Evolutionary conservation across 2,797 vertebrate genomes (phyloP).

Genomic region (Myoxocephalus aenaeus): DNA sequence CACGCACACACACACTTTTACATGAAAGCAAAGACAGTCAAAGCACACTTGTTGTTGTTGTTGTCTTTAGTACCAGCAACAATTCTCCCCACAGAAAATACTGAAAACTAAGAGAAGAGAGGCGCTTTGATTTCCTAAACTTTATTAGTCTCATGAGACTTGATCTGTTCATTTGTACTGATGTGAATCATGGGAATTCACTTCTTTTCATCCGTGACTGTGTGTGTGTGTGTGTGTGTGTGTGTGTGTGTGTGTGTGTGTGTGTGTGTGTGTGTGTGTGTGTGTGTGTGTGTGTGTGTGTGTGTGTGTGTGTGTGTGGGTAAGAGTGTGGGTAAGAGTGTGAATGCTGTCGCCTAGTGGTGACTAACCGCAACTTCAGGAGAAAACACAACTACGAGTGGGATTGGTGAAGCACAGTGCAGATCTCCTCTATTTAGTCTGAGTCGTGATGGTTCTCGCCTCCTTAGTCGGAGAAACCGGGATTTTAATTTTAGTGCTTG

Average conservation of each 20-base stretch:
- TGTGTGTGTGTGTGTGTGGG: too few relatives aligned
- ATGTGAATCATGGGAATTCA: slow-evolving; percentile 66
- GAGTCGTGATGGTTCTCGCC: not conserved
- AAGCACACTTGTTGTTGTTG: slow-evolving; percentile 2
- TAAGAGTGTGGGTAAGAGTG: not conserved
- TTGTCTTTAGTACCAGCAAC: not conserved
- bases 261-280: not conserved
- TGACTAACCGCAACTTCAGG: slow-evolving; percentile 8
- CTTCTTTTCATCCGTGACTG: slow-evolving; percentile 52
- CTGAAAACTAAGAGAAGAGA: slow-evolving; percentile 7
- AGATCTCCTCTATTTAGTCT: not conserved
- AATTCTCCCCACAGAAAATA: slow-evolving; percentile 2
- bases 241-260: not conserved
- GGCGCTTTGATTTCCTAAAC: slow-evolving; percentile 34
- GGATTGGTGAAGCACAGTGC: not conserved
- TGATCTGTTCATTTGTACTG: slow-evolving; percentile 54
- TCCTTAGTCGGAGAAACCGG: not conserved
- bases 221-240: not conserved
- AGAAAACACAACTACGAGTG: not conserved
- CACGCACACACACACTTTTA: not conserved
- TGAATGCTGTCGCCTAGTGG: slow-evolving; percentile 50
- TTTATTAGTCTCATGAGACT: slow-evolving; percentile 66
- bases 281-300: not conserved
- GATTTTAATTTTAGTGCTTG: not conserved
- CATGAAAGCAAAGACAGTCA: not conserved